Evolutionary conservation across 2,888 invertebrate genomes (phyloP).

Genomic region (Fragum sueziense): DNA sequence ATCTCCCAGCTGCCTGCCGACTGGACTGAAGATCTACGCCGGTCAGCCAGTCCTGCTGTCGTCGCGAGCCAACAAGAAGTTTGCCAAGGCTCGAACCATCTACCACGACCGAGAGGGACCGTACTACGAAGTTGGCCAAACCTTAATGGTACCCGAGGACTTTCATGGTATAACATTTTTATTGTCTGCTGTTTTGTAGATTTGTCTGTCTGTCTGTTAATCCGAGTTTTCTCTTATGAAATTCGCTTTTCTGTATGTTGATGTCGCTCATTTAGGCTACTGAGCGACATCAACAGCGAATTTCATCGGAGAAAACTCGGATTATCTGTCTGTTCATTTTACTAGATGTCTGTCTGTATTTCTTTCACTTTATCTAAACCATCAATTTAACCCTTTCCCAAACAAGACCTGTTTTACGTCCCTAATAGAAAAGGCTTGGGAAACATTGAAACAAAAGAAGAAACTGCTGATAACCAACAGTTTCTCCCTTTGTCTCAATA

Average conservation of each 20-base stretch:
- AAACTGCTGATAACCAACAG: too few relatives aligned
- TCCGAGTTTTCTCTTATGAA: too few relatives aligned
- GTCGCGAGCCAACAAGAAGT: constrained; percentile 56
- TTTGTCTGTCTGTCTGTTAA: not conserved
- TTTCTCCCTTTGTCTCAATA: too few relatives aligned
- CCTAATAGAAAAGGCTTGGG: too few relatives aligned
- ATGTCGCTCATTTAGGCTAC: not conserved
- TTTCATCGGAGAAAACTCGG: too few relatives aligned
- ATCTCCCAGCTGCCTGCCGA: constrained; percentile 34
- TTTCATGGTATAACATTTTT: constrained; percentile 55
- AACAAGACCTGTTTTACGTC: too few relatives aligned
- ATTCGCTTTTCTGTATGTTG: not conserved
- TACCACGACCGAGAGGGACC: constrained; percentile 70
- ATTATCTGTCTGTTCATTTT: constrained; percentile 16
- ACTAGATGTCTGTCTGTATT: not conserved
- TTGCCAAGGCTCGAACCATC: constrained; percentile 71
- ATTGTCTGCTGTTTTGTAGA: constrained; percentile 33
- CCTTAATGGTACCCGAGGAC: constrained; percentile 71
- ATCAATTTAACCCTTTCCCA: not conserved
- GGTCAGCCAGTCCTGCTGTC: constrained; percentile 69
- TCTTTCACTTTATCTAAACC: constrained; percentile 17
- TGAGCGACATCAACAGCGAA: not conserved
- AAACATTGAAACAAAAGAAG: too few relatives aligned
- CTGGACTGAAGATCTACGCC: constrained; percentile 69
- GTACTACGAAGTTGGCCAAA: constrained; percentile 76